phyloP scores from a whole-genome alignment of 2,888 invertebrate genomes.

The Drosophila imparisetae region DNA sequence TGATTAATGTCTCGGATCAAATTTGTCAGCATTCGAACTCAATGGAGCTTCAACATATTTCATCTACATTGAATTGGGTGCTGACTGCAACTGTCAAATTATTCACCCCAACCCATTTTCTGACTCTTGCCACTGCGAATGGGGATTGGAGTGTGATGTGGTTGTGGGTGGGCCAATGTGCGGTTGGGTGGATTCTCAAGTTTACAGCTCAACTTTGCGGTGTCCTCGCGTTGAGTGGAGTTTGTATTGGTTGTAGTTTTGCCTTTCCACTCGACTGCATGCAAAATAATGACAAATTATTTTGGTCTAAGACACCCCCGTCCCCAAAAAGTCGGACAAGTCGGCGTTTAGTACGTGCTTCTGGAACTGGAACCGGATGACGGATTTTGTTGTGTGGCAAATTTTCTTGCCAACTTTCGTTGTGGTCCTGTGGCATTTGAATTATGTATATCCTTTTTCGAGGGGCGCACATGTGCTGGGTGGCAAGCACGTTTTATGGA shows the following conservation, averaged over 20 bases:
- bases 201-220: slow-evolving; percentile 26
- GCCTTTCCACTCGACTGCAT: slow-evolving; percentile 48
- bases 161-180: not conserved
- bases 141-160: not conserved
- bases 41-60: not conserved
- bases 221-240: slow-evolving; percentile 15
- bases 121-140: not conserved
- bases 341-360: slow-evolving; percentile 62
- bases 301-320: slow-evolving; percentile 7
- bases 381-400: not conserved
- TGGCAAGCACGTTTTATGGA: slow-evolving; percentile 55
- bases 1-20: slow-evolving; percentile 5
- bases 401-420: slow-evolving; percentile 1
- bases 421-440: slow-evolving; percentile 12
- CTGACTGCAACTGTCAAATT: slow-evolving; percentile 16
- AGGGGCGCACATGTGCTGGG: slow-evolving; percentile 27
- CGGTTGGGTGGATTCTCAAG: slow-evolving; percentile 2
- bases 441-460: slow-evolving; percentile 57
- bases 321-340: slow-evolving; percentile 22
- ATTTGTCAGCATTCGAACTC: not conserved
- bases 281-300: slow-evolving; percentile 71
- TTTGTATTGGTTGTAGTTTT: not conserved
- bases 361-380: not conserved
- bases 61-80: slow-evolving; percentile 9
- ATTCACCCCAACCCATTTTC: slow-evolving; percentile 19